Conservation (phyloP, 2,797 vertebrate genomes). For the Sparus aurata region DNA sequence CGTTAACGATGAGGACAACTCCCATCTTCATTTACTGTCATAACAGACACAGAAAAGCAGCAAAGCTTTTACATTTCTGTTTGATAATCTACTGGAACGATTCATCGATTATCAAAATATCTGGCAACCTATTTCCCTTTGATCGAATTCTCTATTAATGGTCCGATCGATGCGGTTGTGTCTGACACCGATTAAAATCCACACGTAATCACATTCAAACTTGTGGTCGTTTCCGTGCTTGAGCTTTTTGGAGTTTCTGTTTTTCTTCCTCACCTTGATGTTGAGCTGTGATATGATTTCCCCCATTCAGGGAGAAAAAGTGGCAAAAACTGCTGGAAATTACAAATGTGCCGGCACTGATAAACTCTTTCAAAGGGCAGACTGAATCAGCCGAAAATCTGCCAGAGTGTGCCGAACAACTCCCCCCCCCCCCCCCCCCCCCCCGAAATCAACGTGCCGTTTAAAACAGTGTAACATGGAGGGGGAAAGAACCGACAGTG, state of each 20-base stretch:
- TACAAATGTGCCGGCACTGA: not conserved
- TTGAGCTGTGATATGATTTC: not conserved
- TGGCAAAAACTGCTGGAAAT: not conserved
- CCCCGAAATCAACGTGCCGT: constrained; percentile 2
- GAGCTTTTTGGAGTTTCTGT: not conserved
- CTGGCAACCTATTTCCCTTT: too few species aligned
- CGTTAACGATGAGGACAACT: too few species aligned
- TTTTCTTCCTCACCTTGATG: not conserved
- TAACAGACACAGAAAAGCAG: too few species aligned
- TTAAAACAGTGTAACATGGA: constrained; percentile 12
- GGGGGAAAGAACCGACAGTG: constrained; percentile 12
- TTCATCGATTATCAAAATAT: too few species aligned
- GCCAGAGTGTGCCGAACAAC: not conserved
- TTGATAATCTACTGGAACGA: too few species aligned
- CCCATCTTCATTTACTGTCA: too few species aligned
- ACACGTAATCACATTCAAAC: constrained; percentile 20
- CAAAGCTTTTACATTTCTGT: too few species aligned
- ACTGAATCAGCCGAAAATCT: not conserved
- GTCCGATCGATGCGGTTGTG: too few species aligned
- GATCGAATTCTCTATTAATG: too few species aligned
- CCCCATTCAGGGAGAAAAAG: constrained; percentile 9
- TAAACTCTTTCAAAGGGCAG: not conserved
- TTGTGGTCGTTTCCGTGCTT: not conserved
- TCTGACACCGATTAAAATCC: constrained; percentile 17
- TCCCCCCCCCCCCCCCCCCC: not conserved